These are phyloP conservation scores for Anas acuta DNA, from an alignment of 2,797 vertebrate genomes.

Conservation along the genomic window DNA sequence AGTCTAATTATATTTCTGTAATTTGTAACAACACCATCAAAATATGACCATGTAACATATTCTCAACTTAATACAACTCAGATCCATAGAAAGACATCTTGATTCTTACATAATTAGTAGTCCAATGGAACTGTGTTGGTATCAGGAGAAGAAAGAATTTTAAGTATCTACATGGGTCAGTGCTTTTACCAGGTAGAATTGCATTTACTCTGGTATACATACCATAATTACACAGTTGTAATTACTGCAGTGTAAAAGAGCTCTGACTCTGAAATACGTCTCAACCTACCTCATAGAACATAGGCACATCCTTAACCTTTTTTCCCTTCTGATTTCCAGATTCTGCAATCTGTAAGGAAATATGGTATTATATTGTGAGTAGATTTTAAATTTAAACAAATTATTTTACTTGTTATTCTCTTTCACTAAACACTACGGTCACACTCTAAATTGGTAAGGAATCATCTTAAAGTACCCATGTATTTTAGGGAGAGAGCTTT, in stretches of 20 bases:
- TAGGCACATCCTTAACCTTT: conserved; percentile 57
- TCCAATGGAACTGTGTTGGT: background rate
- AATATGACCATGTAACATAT: background rate
- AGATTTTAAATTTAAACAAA: background rate
- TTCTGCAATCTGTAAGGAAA: conserved; percentile 74
- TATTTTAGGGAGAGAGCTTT: background rate
- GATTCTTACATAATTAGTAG: background rate
- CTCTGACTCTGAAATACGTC: background rate
- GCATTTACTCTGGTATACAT: background rate
- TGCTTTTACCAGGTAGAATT: background rate
- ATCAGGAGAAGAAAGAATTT: background rate
- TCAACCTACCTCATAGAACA: conserved; percentile 77
- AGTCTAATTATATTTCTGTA: background rate
- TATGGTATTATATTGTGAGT: background rate
- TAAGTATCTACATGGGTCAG: background rate
- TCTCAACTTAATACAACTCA: background rate
- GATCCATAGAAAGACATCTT: background rate
- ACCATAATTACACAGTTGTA: background rate
- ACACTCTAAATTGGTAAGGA: background rate
- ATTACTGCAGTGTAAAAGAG: background rate
- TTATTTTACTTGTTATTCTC: background rate
- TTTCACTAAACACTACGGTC: background rate
- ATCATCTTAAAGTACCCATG: background rate
- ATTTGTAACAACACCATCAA: background rate
- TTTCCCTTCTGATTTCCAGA: conserved; percentile 65